Conservation (phyloP, 2,113 vertebrate genomes). For the Centropus bengalensis region DNA sequence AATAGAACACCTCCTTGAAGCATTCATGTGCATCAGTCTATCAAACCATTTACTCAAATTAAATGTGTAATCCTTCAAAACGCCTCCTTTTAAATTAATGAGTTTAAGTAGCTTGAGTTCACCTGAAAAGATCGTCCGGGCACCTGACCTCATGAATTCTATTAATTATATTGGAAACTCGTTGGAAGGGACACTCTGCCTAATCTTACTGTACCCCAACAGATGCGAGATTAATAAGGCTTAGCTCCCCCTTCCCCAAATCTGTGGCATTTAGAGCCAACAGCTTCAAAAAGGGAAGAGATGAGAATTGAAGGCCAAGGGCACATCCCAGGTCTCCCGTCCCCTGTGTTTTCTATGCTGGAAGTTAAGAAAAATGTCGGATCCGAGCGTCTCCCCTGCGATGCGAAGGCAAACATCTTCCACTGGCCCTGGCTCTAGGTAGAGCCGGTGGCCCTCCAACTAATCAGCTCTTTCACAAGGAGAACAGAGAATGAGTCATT, state of each 20-base stretch:
- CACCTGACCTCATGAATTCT: slow-evolving; percentile 80
- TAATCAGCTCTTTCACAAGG: slow-evolving; percentile 75
- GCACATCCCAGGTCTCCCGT: not conserved
- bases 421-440: not conserved
- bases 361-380: slow-evolving; percentile 16
- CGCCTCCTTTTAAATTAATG: slow-evolving; percentile 88
- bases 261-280: not conserved
- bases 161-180: slow-evolving; percentile 79
- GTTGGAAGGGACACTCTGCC: slow-evolving; percentile 63
- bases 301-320: slow-evolving; percentile 21
- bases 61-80: slow-evolving; percentile 89
- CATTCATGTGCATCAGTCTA: slow-evolving; percentile 87
- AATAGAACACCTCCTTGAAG: slow-evolving; percentile 81
- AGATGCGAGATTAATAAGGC: slow-evolving; percentile 64
- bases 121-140: slow-evolving; percentile 82
- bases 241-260: slow-evolving; percentile 59
- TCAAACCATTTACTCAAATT: slow-evolving; percentile 88
- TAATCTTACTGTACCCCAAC: slow-evolving; percentile 69
- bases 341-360: not conserved
- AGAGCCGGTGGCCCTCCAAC: slow-evolving; percentile 62
- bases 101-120: slow-evolving; percentile 86
- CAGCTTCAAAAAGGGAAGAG: not conserved
- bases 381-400: not conserved
- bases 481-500: slow-evolving; percentile 73
- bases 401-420: slow-evolving; percentile 14